These are phyloP conservation scores for Neomonachus schauinslandi DNA, from an alignment of 2,113 vertebrate genomes.

Conservation along the genomic window DNA sequence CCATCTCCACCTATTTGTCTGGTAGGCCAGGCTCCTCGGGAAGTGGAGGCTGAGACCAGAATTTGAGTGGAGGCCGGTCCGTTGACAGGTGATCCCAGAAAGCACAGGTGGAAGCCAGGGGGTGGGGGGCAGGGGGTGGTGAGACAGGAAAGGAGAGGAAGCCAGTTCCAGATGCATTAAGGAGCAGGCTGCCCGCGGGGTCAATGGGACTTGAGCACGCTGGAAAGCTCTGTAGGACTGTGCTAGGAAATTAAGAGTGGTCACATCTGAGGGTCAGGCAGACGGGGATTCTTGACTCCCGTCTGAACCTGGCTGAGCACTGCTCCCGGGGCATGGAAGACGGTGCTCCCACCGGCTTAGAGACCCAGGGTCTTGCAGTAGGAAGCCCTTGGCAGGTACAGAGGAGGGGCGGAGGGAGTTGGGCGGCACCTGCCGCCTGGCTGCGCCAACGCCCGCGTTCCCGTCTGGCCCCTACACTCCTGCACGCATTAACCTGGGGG, in stretches of 20 bases:
- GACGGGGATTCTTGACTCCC: accelerated
- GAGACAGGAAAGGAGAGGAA: neutral
- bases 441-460: accelerated
- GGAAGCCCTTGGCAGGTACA: neutral
- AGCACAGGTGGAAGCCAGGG: accelerated
- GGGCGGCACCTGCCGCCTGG: accelerated
- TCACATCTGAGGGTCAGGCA: accelerated
- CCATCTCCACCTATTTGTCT: accelerated
- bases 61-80: too few relatives aligned
- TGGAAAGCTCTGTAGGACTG: neutral
- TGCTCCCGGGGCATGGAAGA: accelerated
- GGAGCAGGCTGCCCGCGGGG: neutral
- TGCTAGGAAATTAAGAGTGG: neutral
- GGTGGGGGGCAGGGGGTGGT: too few relatives aligned
- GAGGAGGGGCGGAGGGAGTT: accelerated
- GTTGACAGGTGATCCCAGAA: neutral
- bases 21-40: neutral
- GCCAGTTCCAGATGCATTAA: neutral
- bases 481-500: too few relatives aligned
- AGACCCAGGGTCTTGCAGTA: accelerated
- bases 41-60: accelerated
- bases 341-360: neutral
- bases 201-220: accelerated
- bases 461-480: neutral
- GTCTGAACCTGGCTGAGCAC: neutral